Evolutionary conservation across 2,113 vertebrate species (phyloP).

Genomic region (Pontoporia blainvillei): DNA sequence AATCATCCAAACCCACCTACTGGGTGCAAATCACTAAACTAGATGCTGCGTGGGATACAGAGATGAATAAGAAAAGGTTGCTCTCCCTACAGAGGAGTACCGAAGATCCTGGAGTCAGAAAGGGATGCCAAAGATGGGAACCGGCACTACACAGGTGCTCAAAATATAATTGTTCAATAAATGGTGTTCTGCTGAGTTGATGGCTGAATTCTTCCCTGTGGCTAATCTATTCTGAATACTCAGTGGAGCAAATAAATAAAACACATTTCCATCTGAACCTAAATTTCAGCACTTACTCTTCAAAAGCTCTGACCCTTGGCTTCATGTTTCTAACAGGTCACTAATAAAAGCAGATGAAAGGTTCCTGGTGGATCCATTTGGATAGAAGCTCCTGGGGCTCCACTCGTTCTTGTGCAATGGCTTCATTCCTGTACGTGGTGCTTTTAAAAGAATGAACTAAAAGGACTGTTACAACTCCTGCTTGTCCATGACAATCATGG

Average conservation of each 20-base stretch:
- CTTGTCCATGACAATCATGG: not conserved
- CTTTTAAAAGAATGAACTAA: not conserved
- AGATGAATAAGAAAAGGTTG: not conserved
- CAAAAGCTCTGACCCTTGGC: not conserved
- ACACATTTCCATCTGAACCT: not conserved
- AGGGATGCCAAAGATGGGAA: not conserved
- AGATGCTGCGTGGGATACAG: not conserved
- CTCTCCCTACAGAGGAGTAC: not conserved
- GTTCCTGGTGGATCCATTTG: rapidly evolving
- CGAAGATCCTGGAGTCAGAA: not conserved
- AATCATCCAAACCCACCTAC: not conserved
- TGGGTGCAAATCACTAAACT: not conserved
- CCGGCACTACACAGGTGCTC: not conserved
- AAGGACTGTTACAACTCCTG: not conserved
- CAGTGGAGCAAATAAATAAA: slow-evolving; percentile 23
- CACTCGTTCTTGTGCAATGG: not conserved
- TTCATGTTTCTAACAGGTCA: not conserved
- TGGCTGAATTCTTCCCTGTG: slow-evolving; percentile 14
- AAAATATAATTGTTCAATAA: not conserved
- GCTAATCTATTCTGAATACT: slow-evolving; percentile 13
- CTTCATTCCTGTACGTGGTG: not conserved
- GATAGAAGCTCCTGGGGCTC: not conserved
- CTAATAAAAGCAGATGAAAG: not conserved
- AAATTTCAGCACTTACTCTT: not conserved
- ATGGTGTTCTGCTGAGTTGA: not conserved